A percentile compares a stretch with the other conserved stretches of the same genome.
These are phyloP conservation scores for Oryzias melastigma DNA, from an alignment of 2,113 vertebrate species.

Conservation along the genomic window DNA sequence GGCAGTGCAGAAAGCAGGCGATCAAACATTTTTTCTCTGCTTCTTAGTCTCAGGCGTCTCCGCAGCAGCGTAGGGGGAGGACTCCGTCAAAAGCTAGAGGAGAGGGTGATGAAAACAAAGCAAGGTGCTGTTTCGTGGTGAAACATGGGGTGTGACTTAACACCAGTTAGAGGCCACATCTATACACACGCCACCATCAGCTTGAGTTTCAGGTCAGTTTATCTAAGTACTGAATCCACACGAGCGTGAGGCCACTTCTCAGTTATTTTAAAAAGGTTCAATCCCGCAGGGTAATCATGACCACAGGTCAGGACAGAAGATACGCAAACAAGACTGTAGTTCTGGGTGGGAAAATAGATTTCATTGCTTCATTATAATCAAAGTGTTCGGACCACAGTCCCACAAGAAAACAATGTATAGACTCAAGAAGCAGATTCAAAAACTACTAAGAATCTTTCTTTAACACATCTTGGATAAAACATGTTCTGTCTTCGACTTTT, in stretches of 20 bases:
- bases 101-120: constrained; percentile 25
- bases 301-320: too few relatives aligned
- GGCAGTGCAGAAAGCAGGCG: constrained; percentile 31
- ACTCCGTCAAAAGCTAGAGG: constrained; percentile 46
- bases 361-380: too few relatives aligned
- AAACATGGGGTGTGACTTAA: constrained; percentile 9
- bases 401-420: too few relatives aligned
- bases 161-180: background rate
- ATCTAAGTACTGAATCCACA: constrained; percentile 9
- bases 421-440: too few relatives aligned
- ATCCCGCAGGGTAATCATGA: too few relatives aligned
- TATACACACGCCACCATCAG: constrained; percentile 29
- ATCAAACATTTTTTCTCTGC: constrained; percentile 24
- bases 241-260: constrained; percentile 8
- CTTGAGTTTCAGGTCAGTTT: constrained; percentile 34
- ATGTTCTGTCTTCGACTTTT: too few relatives aligned
- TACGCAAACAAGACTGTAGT: too few relatives aligned
- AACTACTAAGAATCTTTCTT: too few relatives aligned
- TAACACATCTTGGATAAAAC: too few relatives aligned
- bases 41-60: background rate
- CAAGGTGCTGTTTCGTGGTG: constrained; percentile 2
- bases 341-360: too few relatives aligned
- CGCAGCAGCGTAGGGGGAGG: constrained; percentile 40
- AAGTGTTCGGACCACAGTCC: too few relatives aligned
- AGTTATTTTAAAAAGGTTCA: background rate